Evolutionary conservation across 2,797 vertebrate genomes (phyloP).

Genomic region (Brachyalestes nurse): DNA sequence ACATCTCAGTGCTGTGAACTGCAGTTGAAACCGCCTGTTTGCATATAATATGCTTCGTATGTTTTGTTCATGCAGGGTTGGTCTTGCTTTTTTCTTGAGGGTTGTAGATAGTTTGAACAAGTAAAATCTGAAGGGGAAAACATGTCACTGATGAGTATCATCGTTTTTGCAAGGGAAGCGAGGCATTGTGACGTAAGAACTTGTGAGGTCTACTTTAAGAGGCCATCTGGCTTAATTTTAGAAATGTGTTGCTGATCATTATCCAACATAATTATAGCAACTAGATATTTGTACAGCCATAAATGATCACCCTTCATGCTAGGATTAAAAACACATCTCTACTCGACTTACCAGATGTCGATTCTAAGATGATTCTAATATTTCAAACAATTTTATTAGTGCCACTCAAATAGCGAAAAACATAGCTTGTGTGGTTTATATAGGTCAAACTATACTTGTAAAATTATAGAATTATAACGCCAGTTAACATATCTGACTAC

Average conservation of each 20-base stretch:
- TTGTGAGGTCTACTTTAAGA: background rate
- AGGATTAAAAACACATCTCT: background rate
- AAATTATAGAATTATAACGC: background rate
- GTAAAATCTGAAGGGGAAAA: background rate
- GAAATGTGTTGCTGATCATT: background rate
- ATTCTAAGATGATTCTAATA: background rate
- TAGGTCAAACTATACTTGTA: background rate
- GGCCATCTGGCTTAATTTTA: background rate
- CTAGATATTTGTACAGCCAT: background rate
- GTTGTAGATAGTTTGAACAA: background rate
- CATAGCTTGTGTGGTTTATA: background rate
- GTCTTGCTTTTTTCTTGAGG: slow-evolving; percentile 13
- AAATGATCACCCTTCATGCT: background rate
- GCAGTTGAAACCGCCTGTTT: slow-evolving; percentile 28
- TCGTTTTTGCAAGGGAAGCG: background rate
- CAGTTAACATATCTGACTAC: background rate
- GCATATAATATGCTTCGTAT: background rate
- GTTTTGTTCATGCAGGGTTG: background rate
- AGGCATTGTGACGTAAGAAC: slow-evolving; percentile 12
- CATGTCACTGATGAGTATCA: background rate
- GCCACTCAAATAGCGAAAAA: background rate
- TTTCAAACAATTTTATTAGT: background rate
- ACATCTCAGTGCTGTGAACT: slow-evolving; percentile 23
- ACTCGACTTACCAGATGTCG: slow-evolving; percentile 26
- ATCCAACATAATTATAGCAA: background rate